Evolutionary conservation across 1,140 invertebrate genomes (phyloP).

Genomic region (Zaprionus gabonicus): DNA sequence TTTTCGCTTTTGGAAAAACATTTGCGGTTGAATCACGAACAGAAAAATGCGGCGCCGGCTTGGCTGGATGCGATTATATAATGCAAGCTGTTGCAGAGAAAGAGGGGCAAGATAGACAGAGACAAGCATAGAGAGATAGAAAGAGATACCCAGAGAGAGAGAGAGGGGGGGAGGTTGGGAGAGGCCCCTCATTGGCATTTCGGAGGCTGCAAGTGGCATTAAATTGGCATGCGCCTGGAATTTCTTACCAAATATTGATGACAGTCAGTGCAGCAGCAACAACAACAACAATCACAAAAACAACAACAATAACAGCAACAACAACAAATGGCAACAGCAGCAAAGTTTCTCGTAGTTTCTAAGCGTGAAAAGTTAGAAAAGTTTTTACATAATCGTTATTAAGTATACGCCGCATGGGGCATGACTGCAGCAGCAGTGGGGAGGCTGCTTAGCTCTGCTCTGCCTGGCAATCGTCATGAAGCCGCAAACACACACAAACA

Average conservation of each 20-base stretch:
- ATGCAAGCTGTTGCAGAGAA: slow-evolving; percentile 23
- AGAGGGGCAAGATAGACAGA: slow-evolving; percentile 20
- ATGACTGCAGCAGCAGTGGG: not conserved
- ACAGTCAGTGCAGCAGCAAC: slow-evolving; percentile 46
- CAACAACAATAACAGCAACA: not conserved
- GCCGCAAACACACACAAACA: not conserved
- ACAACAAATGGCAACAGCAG: not conserved
- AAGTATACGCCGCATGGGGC: slow-evolving; percentile 32
- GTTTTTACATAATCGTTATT: slow-evolving; percentile 49
- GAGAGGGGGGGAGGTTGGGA: not conserved
- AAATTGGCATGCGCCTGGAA: slow-evolving; percentile 69
- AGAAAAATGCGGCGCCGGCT: slow-evolving; percentile 49
- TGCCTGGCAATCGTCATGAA: slow-evolving; percentile 42
- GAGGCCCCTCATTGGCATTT: slow-evolving; percentile 32
- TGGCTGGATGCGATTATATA: slow-evolving; percentile 67
- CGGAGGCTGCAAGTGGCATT: slow-evolving; percentile 52
- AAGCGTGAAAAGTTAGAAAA: slow-evolving; percentile 42
- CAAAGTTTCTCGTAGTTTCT: slow-evolving; percentile 39
- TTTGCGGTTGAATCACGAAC: slow-evolving; percentile 56
- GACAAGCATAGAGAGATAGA: slow-evolving; percentile 28
- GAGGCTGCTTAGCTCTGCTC: slow-evolving; percentile 12
- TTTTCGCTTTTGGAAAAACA: slow-evolving; percentile 55
- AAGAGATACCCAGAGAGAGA: slow-evolving; percentile 1
- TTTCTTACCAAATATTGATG: slow-evolving; percentile 80
- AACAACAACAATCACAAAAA: not conserved